Conservation (phyloP, 2,113 vertebrate species). For the Mustela nigripes region DNA sequence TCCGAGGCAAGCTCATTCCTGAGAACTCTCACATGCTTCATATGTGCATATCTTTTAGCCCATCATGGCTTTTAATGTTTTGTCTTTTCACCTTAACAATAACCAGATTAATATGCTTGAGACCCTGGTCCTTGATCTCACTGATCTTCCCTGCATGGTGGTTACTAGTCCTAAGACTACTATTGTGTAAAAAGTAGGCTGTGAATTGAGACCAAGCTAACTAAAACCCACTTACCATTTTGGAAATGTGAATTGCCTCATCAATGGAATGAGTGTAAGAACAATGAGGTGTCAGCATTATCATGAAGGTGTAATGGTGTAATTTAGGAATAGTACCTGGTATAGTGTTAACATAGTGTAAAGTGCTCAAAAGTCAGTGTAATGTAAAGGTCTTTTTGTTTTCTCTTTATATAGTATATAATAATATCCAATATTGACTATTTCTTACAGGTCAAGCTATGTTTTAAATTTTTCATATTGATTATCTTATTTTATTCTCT, state of each 20-base stretch:
- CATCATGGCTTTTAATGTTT: neutral
- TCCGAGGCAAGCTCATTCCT: constrained; percentile 8
- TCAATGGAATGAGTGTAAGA: neutral
- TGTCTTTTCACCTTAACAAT: neutral
- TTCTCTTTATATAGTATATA: neutral
- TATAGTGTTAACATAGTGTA: neutral
- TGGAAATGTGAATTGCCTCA: neutral
- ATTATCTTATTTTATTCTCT: neutral
- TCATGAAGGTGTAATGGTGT: neutral
- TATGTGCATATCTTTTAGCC: constrained; percentile 17
- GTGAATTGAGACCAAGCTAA: neutral
- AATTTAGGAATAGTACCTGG: neutral
- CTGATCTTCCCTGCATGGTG: neutral
- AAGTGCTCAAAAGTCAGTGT: neutral
- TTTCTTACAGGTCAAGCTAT: neutral
- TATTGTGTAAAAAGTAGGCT: neutral
- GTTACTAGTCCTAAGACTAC: neutral
- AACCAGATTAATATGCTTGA: neutral
- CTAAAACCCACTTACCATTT: neutral
- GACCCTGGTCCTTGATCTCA: neutral
- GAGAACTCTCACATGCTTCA: neutral
- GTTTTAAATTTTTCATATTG: neutral
- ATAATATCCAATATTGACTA: neutral
- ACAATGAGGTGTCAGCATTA: neutral
- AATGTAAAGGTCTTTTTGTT: neutral